Evolutionary conservation across 2,888 invertebrate genomes (phyloP), one percentile per base, ranked within the genome.

Genomic region (Ophion ventricosus): DNA sequence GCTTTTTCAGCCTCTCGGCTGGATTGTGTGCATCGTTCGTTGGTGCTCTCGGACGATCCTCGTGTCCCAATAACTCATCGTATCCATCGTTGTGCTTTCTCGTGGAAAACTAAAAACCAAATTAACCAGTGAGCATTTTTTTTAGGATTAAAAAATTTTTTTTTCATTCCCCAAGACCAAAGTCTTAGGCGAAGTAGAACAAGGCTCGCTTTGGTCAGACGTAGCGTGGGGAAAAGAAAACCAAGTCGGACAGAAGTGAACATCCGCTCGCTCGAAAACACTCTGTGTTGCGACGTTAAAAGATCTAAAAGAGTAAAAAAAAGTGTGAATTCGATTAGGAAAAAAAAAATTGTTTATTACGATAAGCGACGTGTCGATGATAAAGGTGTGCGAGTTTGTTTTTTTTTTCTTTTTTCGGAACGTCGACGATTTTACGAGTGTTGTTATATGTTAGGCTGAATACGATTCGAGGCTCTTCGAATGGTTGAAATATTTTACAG

Each of bases 41-140:
- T 80, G 64, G 69, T 70, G 82, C 73, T 85, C 73, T 43, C 79
- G 72, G 56, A 72, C 82, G 49, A 57, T 69, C 67, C 64, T 56
- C 64, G 56, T 73, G 78, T 69, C 66, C 67, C 84, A 7, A 17
- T n/a, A 73, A 73, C 49, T 76, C 75, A 57, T 74, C 57, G 59
- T 59, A 23, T 40, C 77, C 35, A 29, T 61, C 57, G 20, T 73
- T 67, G 70, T 66, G 74, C 43, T 61, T 61, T 40, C 69, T 56
- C 75, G 64, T 79, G 14, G 40, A 23, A n/a, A n/a, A n/a, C n/a
- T n/a, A n/a, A n/a, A n/a, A n/a, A n/a, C n/a, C n/a, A n/a, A n/a
- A n/a, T n/a, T n/a, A n/a, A n/a, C n/a, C n/a, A n/a, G n/a, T n/a
- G n/a, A n/a, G n/a, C n/a, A n/a, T n/a, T n/a, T n/a, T n/a, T n/a